Percentiles rank a stretch among this genome's conserved stretches.
These are phyloP conservation scores for Tangara arthus DNA, from an alignment of 2,797 vertebrate species.

Conservation along the genomic window DNA sequence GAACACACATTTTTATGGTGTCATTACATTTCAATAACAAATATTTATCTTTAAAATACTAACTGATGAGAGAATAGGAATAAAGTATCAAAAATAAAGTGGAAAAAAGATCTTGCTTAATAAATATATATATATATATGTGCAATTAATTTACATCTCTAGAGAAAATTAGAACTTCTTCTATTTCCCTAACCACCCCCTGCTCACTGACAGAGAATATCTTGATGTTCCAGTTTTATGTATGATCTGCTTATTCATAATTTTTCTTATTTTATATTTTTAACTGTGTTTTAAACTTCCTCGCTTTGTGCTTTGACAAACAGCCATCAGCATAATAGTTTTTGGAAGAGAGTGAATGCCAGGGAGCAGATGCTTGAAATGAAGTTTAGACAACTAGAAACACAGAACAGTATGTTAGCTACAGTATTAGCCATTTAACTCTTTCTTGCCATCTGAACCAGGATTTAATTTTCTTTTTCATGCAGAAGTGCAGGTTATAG, in stretches of 20 bases:
- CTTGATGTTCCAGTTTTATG: conserved; percentile 8
- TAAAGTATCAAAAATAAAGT: neutral
- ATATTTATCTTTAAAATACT: conserved; percentile 41
- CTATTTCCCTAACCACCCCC: neutral
- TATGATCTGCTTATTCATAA: conserved; percentile 37
- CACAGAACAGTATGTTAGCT: neutral
- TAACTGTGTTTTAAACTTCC: conserved; percentile 4
- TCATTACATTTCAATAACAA: neutral
- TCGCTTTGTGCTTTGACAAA: conserved; percentile 57
- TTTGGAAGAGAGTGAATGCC: conserved; percentile 30
- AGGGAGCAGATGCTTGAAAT: conserved; percentile 51
- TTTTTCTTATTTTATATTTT: conserved; percentile 19
- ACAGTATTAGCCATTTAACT: neutral
- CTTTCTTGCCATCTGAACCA: neutral
- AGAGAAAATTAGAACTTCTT: conserved; percentile 14
- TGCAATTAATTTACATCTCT: neutral
- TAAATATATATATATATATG: neutral
- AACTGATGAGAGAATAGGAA: neutral
- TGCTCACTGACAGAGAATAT: neutral
- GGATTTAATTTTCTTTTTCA: neutral
- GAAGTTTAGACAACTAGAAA: conserved; percentile 36
- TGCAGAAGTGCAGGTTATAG: neutral
- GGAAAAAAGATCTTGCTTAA: neutral
- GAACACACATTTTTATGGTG: neutral
- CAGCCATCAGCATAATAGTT: conserved; percentile 32